Evolutionary conservation across 2,888 invertebrate species (phyloP), one percentile per base, ranked within the genome.

Genomic region (Acanthacorydalis orientalis): DNA sequence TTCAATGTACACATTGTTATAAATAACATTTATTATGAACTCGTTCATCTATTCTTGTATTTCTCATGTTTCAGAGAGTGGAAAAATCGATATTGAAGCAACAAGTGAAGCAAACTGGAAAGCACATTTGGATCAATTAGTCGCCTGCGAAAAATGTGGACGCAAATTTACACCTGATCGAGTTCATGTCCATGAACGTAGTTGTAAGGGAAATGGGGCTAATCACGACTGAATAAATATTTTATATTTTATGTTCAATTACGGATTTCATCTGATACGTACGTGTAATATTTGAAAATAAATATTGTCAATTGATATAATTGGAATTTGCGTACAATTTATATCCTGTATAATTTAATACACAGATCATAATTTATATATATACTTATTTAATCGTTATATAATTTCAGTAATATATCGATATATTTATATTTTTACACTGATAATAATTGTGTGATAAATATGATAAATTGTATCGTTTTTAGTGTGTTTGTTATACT

Each of bases 91-190:
- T 53, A 58, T 57, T 46, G 59, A 59, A 23, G 66, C 64, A 12
- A 64, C 60, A 31, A 61, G 57, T 47, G 72, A 75, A 38, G 69
- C 69, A 2, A 67, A 68, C 11, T 79, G 77, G 75, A 64, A 74
- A 55, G 67, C 68, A n/a, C 70, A 76, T 51, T 65, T 77, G 32
- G 64, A 62, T 31, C 72, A 76, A 53, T 65, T 80, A 50, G 68
- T 78, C 11, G 71, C 74, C 1, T 82, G 82, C 58, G 64, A 66
- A 42, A 63, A 66, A 52, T 82, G 81, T 60, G 72, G 73, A 1
- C 64, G 82, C 33, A 78, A 74, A 23, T 82, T 82, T 61, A 71
- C 74, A 55, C 77, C 80, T 0, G 79, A 81, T 53, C 63, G 80
- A 39, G 65, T 81, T 1, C 63, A 68, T 10, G 70, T 78, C 2